Evolutionary conservation across 2,113 vertebrate species (phyloP).

Genomic region (Mirza zaza): DNA sequence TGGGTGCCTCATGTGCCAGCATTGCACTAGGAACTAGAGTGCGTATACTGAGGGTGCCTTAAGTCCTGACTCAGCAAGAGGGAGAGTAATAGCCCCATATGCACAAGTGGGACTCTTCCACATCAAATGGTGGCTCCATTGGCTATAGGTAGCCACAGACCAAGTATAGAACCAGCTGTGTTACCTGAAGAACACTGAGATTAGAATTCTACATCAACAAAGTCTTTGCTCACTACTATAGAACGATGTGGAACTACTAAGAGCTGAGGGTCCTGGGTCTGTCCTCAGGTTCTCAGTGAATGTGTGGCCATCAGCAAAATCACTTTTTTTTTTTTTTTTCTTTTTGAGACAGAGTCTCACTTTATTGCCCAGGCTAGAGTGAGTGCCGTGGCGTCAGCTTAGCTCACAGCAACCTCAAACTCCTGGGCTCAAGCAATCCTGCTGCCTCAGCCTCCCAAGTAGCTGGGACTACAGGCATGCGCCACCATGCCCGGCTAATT

Average conservation of each 20-base stretch:
- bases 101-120: not conserved
- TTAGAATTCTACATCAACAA: not conserved
- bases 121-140: accelerated
- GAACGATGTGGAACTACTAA: not conserved
- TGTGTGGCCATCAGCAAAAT: not conserved
- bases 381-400: too few species aligned
- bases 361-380: too few species aligned
- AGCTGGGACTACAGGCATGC: too few species aligned
- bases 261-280: not conserved
- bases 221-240: not conserved
- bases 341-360: too few species aligned
- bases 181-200: not conserved
- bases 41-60: not conserved
- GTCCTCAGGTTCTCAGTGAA: not conserved
- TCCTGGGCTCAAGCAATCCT: too few species aligned
- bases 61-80: not conserved
- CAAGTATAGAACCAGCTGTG: not conserved
- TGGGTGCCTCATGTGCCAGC: not conserved
- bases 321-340: too few species aligned
- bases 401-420: too few species aligned
- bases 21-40: not conserved
- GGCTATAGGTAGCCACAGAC: not conserved
- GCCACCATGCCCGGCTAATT: too few species aligned
- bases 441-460: too few species aligned
- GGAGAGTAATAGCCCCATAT: not conserved